Conservation (phyloP, 1,140 invertebrate genomes). For the Acromyrmex echinatior region DNA sequence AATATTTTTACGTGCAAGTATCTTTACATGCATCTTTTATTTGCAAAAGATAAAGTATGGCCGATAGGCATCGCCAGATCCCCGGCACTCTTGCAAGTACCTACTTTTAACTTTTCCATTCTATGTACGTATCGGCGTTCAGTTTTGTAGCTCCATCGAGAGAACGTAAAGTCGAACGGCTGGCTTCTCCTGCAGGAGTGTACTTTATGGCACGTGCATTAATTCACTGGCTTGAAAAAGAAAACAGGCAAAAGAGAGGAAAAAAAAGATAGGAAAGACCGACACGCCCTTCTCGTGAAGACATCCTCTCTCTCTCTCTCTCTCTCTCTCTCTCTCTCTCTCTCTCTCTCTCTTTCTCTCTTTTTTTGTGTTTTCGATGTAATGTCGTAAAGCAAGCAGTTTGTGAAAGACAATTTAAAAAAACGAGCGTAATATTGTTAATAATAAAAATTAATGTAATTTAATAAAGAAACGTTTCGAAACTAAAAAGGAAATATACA, state of each 20-base stretch:
- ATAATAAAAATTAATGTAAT: slow-evolving; percentile 13
- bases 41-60: neutral
- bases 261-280: slow-evolving; percentile 10
- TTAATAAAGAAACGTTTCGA: neutral
- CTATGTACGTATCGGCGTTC: slow-evolving; percentile 65
- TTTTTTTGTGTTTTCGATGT: slow-evolving; percentile 23
- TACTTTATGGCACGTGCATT: slow-evolving; percentile 67
- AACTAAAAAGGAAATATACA: slow-evolving; percentile 5
- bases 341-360: neutral
- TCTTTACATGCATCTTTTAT: neutral
- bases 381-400: slow-evolving; percentile 32
- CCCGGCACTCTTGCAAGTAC: slow-evolving; percentile 44
- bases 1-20: slow-evolving; percentile 1
- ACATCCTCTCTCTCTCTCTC: neutral
- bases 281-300: slow-evolving; percentile 30
- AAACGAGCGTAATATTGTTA: neutral
- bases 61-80: neutral
- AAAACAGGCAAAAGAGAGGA: slow-evolving; percentile 35
- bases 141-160: slow-evolving; percentile 68
- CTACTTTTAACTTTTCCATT: slow-evolving; percentile 68
- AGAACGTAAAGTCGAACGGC: slow-evolving; percentile 66
- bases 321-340: neutral
- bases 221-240: slow-evolving; percentile 66
- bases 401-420: neutral
- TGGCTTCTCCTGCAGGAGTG: slow-evolving; percentile 57